These are phyloP conservation scores for Drosophila teissieri DNA, from an alignment of 1,140 invertebrate species.

Conservation along the genomic window DNA sequence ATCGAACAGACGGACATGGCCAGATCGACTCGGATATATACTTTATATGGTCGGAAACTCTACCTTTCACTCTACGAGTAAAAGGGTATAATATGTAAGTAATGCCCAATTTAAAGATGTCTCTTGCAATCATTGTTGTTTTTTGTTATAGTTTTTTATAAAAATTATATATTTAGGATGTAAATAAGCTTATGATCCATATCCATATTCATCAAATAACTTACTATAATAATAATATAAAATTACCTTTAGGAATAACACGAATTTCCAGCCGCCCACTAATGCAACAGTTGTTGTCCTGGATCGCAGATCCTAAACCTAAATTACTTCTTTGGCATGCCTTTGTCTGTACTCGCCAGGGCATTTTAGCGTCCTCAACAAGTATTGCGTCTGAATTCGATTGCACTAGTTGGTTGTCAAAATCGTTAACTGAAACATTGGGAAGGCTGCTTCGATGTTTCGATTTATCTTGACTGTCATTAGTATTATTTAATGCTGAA, in stretches of 20 bases:
- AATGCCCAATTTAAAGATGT: too few species aligned
- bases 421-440: conserved; percentile 63
- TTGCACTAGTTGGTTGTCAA: conserved; percentile 32
- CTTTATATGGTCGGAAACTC: too few species aligned
- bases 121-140: too few species aligned
- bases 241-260: conserved; percentile 87
- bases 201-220: too few species aligned
- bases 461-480: conserved; percentile 30
- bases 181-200: too few species aligned
- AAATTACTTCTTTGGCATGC: conserved; percentile 39
- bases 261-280: conserved; percentile 92
- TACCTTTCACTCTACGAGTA: too few species aligned
- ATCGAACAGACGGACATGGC: too few species aligned
- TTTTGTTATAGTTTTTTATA: too few species aligned
- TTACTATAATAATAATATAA: too few species aligned
- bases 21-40: too few species aligned
- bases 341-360: conserved; percentile 59
- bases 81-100: too few species aligned
- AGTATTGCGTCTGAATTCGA: not conserved
- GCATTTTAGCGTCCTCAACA: conserved; percentile 8
- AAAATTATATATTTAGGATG: too few species aligned
- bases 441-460: conserved; percentile 75
- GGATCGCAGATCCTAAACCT: conserved; percentile 3
- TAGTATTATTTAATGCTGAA: conserved; percentile 25
- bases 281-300: conserved; percentile 87